phyloP scores from a whole-genome alignment of 2,113 vertebrate genomes.

The Calyptomena viridis region DNA sequence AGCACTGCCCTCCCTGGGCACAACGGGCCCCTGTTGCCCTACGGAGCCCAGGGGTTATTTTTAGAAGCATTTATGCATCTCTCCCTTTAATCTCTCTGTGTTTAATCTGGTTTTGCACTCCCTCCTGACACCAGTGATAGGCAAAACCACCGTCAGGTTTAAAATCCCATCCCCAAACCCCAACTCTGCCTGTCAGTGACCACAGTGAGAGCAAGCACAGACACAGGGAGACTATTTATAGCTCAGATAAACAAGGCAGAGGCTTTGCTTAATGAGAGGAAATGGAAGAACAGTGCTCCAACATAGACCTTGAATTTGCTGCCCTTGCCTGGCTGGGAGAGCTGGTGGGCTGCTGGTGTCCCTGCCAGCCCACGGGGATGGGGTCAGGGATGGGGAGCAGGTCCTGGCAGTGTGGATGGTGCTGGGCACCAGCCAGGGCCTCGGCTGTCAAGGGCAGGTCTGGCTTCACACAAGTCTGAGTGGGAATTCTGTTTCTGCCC shows the following conservation, averaged over 20 bases:
- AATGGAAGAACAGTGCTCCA: neutral
- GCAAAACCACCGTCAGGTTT: neutral
- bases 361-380: neutral
- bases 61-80: neutral
- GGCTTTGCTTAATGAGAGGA: neutral
- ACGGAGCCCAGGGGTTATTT: neutral
- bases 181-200: neutral
- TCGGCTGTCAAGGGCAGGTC: accelerated
- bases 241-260: neutral
- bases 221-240: neutral
- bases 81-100: neutral
- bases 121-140: neutral
- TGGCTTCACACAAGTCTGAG: neutral
- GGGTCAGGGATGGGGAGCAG: neutral
- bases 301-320: neutral
- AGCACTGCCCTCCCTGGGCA: neutral
- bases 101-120: neutral
- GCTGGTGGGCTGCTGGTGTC: neutral
- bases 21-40: neutral
- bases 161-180: neutral
- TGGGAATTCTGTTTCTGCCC: neutral
- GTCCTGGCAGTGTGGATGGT: accelerated
- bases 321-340: neutral
- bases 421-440: accelerated
- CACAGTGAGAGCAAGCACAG: neutral